Conservation (phyloP, 2,113 vertebrate species). For the Pseudonaja textilis region DNA sequence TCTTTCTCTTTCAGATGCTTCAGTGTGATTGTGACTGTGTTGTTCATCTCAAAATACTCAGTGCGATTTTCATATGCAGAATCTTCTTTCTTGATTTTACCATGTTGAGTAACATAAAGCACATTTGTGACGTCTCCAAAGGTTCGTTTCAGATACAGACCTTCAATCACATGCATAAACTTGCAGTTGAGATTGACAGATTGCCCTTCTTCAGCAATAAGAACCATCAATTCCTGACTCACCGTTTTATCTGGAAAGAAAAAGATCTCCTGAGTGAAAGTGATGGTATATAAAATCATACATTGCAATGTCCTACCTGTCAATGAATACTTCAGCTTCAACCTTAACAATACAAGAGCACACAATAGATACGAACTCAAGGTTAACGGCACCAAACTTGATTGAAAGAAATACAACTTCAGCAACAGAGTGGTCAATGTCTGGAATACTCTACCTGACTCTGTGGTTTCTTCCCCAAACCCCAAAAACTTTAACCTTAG, state of each 20-base stretch:
- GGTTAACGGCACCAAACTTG: no score
- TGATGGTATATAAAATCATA: no score
- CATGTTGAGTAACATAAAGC: not conserved
- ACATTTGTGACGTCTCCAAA: fast-evolving
- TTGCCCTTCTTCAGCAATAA: constrained; percentile 55
- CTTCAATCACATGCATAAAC: fast-evolving
- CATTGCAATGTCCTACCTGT: no score
- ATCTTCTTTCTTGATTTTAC: fast-evolving
- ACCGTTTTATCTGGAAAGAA: constrained; percentile 29
- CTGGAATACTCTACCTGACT: no score
- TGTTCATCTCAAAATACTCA: not conserved
- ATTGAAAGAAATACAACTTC: no score
- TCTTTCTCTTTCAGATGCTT: not conserved
- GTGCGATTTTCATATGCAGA: constrained; percentile 21
- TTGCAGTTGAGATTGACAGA: constrained; percentile 38
- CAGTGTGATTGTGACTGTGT: constrained; percentile 8
- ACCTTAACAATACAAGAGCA: no score
- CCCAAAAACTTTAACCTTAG: no score
- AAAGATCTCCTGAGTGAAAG: not conserved
- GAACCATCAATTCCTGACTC: not conserved
- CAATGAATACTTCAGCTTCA: no score
- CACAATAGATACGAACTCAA: no score
- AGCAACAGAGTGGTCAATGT: no score
- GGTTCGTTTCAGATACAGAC: constrained; percentile 24
- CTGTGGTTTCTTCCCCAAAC: no score